Base-by-base conservation (phyloP, 2,888 invertebrate species). In the Polyploca ridens region DNA sequence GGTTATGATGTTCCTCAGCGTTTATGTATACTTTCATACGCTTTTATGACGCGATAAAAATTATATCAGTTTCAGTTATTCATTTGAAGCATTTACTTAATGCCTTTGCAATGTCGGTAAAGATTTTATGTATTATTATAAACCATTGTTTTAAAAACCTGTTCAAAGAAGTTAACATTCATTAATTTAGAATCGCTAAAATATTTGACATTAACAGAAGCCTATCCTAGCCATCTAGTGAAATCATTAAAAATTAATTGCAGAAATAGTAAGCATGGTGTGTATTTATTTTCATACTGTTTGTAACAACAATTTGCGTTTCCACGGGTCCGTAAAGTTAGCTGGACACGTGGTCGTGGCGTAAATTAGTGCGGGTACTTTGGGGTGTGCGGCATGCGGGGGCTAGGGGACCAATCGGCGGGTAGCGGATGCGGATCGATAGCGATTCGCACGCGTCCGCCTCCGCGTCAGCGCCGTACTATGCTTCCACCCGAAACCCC, bases 261-360 rank as follows among this genome's bases (percentile, higher is more conserved):
- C 35, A 38, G 38, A 8, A 38, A 38, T 10, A 38, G 10, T 38
- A 8, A 38, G 66, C 58, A 65, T 64, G 38, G 64, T 63, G 64
- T 60, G 65, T 72, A 69, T 68, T 71, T 70, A 41, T 8, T 61
- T 61, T 16, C 13, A 62, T 57, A 67, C 62, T 62, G 64, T 41
- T 63, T 58, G 46, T 67, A 46, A 73, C 69, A 64, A 68, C 62
- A 69, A 77, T 78, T 77, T 81, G 76, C 74, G 70, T 76, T 82
- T 76, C 69, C 66, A 72, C 69, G 73, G 74, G 71, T 69, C 74
- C 77, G 81, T 86, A 86, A 88, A 88, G 88, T 85, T 86, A 85
- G 83, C 71, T 68, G 73, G 81, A 83, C 87, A 88, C 85, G 86
- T 89, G 87, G 83, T 82, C 75, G 75, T 76, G 74, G 85, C 79